phyloP scores from a whole-genome alignment of 2,113 vertebrate genomes.

The Phalacrocorax aristotelis region DNA sequence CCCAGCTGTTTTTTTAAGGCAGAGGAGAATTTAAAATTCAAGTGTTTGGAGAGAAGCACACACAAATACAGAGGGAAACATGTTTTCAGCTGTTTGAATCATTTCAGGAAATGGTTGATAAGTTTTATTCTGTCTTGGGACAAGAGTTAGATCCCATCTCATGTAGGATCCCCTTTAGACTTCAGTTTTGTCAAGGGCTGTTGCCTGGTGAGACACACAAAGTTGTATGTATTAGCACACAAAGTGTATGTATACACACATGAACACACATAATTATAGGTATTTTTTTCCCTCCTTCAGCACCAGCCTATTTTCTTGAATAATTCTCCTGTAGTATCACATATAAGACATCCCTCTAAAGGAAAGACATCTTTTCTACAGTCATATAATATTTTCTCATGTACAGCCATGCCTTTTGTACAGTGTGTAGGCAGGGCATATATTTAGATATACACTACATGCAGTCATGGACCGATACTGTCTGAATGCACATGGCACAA shows the following conservation, averaged over 20 bases:
- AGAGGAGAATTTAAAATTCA: neutral
- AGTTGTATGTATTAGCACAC: neutral
- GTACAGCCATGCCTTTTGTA: neutral
- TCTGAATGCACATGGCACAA: neutral
- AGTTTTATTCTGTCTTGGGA: neutral
- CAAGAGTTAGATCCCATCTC: neutral
- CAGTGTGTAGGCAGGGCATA: neutral
- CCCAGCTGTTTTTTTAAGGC: neutral
- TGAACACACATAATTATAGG: neutral
- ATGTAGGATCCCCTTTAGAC: neutral
- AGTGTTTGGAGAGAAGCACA: neutral
- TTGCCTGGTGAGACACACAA: neutral
- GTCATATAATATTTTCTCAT: neutral
- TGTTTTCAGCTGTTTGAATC: rapidly evolving
- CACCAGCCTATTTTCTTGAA: neutral
- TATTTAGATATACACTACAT: neutral
- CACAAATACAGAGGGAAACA: rapidly evolving
- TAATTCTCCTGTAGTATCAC: neutral
- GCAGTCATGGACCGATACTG: neutral
- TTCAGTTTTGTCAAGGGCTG: neutral
- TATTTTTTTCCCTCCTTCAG: neutral
- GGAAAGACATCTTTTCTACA: neutral
- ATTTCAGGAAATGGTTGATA: neutral
- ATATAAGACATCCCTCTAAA: neutral
- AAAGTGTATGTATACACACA: neutral